Evolutionary conservation across 2,113 vertebrate genomes (phyloP).

Genomic region (Theristicus caerulescens): DNA sequence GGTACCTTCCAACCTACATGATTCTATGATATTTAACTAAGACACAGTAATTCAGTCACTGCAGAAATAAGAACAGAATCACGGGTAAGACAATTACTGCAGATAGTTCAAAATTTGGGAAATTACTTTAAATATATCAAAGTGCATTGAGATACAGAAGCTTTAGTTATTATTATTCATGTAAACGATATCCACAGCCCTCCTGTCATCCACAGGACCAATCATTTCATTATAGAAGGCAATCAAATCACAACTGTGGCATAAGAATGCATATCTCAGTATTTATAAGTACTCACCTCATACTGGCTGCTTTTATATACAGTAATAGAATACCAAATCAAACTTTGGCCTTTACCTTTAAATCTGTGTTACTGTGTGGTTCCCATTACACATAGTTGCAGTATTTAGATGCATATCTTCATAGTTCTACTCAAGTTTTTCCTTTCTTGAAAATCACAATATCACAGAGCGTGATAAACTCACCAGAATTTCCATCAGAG

Average conservation of each 20-base stretch:
- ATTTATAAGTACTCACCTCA: background rate
- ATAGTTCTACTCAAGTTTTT: background rate
- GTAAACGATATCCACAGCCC: background rate
- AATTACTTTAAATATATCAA: background rate
- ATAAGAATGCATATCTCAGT: background rate
- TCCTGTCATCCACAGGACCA: background rate
- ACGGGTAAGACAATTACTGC: background rate
- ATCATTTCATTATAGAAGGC: background rate
- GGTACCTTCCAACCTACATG: background rate
- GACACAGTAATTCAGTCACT: background rate
- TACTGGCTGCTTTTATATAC: background rate
- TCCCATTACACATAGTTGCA: background rate
- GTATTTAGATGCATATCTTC: background rate
- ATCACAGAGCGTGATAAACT: background rate
- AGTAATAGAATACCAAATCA: background rate
- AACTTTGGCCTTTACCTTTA: background rate
- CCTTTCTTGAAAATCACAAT: background rate
- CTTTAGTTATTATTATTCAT: background rate
- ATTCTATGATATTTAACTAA: background rate
- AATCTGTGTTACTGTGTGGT: background rate
- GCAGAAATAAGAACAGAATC: background rate
- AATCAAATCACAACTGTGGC: background rate
- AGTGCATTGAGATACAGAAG: background rate
- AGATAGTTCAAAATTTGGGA: background rate
- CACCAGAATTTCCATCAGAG: constrained; percentile 2